A percentile compares a stretch with the other conserved stretches of the same genome.
Evolutionary conservation across 2,113 vertebrate species (phyloP).

Genomic region (Ibidorhyncha struthersii): DNA sequence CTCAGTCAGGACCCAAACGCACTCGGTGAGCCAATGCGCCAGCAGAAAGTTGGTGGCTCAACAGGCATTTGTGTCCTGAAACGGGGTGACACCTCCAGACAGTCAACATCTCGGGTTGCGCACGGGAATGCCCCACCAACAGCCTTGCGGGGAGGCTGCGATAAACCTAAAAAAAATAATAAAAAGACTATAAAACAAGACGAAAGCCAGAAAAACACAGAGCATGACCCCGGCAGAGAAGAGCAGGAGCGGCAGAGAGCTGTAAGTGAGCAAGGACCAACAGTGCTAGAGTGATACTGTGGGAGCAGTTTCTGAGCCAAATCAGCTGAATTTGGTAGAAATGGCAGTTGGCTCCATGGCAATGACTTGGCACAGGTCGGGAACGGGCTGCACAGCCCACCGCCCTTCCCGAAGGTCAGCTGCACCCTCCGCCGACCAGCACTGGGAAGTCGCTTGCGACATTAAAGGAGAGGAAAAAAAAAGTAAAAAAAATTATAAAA

Average conservation of each 20-base stretch:
- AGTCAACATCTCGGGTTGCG: rapidly evolving
- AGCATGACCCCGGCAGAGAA: not conserved
- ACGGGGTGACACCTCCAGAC: rapidly evolving
- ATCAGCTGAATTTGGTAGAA: not conserved
- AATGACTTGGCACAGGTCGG: not conserved
- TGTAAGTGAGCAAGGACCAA: not conserved
- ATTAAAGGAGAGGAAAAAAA: not conserved
- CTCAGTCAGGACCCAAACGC: not conserved
- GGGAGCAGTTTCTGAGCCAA: not conserved
- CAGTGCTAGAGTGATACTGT: not conserved
- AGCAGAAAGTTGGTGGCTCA: not conserved
- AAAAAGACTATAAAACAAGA: no score
- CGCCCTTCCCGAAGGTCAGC: not conserved
- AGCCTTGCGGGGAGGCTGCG: not conserved
- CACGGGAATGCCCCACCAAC: rapidly evolving
- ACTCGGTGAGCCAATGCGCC: not conserved
- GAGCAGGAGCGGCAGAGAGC: not conserved
- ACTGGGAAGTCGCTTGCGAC: not conserved
- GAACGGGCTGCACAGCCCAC: not conserved
- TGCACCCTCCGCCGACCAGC: not conserved
- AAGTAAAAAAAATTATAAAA: not conserved
- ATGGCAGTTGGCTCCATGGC: not conserved
- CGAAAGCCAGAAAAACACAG: not conserved
- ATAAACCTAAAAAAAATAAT: not conserved
- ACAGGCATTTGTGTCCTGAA: not conserved